phyloP scores from a whole-genome alignment of 2,888 invertebrate genomes.

The Morinoia aosen region DNA sequence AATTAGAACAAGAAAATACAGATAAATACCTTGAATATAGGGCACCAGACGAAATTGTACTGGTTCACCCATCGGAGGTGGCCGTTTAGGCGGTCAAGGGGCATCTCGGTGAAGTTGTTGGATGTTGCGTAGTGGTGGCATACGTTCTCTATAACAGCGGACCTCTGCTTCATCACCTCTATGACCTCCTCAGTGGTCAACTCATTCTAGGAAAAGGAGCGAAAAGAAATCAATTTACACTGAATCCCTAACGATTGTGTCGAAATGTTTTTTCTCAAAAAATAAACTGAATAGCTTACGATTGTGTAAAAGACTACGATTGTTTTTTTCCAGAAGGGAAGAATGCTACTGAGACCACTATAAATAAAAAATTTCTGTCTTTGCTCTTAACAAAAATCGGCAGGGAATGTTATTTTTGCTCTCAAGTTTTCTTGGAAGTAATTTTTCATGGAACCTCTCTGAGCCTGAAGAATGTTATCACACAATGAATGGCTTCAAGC shows the following conservation, averaged over 20 bases:
- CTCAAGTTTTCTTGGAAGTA: neutral
- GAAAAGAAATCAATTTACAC: neutral
- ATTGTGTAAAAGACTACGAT: neutral
- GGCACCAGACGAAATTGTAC: conserved; percentile 59
- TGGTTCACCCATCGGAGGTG: conserved; percentile 54
- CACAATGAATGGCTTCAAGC: neutral
- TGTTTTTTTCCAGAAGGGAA: neutral
- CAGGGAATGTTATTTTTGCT: neutral
- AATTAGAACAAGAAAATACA: neutral
- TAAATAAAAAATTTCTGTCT: neutral
- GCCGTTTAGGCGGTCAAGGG: neutral
- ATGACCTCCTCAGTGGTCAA: neutral
- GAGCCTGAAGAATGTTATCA: neutral
- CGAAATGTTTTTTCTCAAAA: too few species aligned
- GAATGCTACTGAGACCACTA: neutral
- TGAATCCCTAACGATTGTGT: neutral
- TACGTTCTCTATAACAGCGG: neutral
- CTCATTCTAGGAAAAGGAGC: neutral
- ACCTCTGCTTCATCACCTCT: neutral
- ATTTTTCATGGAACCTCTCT: neutral
- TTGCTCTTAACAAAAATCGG: neutral
- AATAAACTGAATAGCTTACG: neutral
- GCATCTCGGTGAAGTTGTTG: neutral
- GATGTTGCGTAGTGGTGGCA: neutral
- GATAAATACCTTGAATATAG: conserved; percentile 56